These are phyloP conservation scores for Ichneumon xanthorius DNA, from an alignment of 2,888 invertebrate genomes.

Conservation along the genomic window DNA sequence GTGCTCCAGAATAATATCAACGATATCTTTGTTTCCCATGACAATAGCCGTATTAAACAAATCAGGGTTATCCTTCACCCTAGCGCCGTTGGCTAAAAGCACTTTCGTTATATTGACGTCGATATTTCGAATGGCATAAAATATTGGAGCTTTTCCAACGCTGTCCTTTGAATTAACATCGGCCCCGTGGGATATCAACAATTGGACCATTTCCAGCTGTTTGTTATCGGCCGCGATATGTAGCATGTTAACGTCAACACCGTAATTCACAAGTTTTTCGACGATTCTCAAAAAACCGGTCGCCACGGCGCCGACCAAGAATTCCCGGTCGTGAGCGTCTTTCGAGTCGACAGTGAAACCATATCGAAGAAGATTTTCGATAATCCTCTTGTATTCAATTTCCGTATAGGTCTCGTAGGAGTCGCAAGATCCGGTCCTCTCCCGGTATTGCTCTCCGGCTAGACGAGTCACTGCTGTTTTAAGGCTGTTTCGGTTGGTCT, in stretches of 20 bases:
- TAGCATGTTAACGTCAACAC: neutral
- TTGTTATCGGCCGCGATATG: neutral
- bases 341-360: neutral
- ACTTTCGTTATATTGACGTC: conserved; percentile 7
- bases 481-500: neutral
- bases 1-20: neutral
- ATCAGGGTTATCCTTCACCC: neutral
- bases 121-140: conserved; percentile 7
- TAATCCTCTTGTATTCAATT: neutral
- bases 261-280: neutral
- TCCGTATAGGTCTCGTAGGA: neutral
- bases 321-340: neutral
- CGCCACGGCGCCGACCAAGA: neutral
- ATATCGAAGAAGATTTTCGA: neutral
- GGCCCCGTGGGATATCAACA: neutral
- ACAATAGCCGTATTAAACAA: neutral
- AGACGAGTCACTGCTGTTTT: neutral
- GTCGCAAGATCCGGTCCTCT: neutral
- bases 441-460: neutral
- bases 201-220: neutral
- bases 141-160: neutral
- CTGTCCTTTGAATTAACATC: neutral
- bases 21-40: conserved; percentile 7
- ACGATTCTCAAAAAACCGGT: neutral
- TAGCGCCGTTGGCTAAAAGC: neutral